These are phyloP conservation scores for Microplitis mediator DNA, from an alignment of 1,140 invertebrate species.

Conservation along the genomic window DNA sequence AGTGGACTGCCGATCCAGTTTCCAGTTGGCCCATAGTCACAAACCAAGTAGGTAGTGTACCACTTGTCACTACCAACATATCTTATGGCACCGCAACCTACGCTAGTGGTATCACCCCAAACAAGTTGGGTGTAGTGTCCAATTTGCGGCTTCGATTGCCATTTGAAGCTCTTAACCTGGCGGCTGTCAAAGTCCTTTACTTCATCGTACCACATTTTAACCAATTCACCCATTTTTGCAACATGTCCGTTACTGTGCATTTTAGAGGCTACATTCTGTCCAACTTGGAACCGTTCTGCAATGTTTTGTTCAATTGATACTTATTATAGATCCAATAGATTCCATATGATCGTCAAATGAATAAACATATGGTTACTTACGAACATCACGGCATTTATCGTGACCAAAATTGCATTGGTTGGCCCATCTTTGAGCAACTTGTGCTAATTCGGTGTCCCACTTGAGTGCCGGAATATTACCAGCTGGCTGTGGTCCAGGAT, in stretches of 20 bases:
- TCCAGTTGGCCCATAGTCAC: conserved; percentile 59
- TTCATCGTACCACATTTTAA: conserved; percentile 14
- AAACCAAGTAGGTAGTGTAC: conserved; percentile 39
- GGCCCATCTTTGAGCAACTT: conserved; percentile 19
- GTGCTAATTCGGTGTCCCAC: conserved; percentile 14
- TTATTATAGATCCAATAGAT: background rate
- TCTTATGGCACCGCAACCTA: conserved; percentile 48
- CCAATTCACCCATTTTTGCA: background rate
- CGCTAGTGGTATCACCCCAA: conserved; percentile 49
- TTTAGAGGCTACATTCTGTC: background rate
- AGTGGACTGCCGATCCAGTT: conserved; percentile 38
- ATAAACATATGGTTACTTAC: conserved; percentile 29
- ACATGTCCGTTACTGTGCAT: background rate
- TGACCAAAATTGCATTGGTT: conserved; percentile 13
- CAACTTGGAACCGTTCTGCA: background rate
- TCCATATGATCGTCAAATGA: background rate
- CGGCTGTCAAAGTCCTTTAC: background rate
- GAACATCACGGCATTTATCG: conserved; percentile 19
- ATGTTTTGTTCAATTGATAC: background rate
- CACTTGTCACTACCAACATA: conserved; percentile 27
- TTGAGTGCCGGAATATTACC: background rate
- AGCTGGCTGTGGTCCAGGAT: background rate
- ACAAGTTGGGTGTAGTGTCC: conserved; percentile 50
- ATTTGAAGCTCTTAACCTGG: background rate
- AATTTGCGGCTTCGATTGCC: conserved; percentile 3